Evolutionary conservation across 2,888 invertebrate species (phyloP), one percentile per base, ranked within the genome.

Genomic region (Himalopsyche kuldschensis): DNA sequence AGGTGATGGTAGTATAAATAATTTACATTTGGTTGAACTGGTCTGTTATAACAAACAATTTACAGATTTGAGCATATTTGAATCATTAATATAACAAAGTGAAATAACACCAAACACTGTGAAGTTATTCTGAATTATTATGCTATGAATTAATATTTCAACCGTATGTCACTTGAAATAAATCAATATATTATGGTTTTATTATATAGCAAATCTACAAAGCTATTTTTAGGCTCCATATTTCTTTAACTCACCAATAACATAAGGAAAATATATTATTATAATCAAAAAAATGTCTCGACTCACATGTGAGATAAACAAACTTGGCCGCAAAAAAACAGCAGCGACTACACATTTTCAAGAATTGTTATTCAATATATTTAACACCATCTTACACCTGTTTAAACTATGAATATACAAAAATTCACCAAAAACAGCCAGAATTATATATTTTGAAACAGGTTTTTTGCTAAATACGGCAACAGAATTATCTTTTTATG

Each of bases 281-380:
- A 55, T 20, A n/a, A 4, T 24, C 24, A 11, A 69, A 27, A 24
- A 69, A 69, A 69, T 69, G 2, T 10, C 27, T 17, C n/a, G 41
- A 91, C 91, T 92, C 87, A 92, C 92, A 92, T 86, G 91, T 91
- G 89, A 92, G 89, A 87, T 92, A 92, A 32, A 91, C 88, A 20
- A 90, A 90, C 80, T 90, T 88, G 87, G 91, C 91, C n/a, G 90
- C 86, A 85, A 91, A 85, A 87, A 91, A 91, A 86, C 90, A 90
- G 6, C 90, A 88, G 4, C 91, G 89, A 84, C 91, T 91, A 1
- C 88, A 88, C 10, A 91, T 69, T 69, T 69, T 69, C 30, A 15
- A 8, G 27, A 31, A 55, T 32, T 24, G 30, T 69, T 27, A 69
- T 69, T 69, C 27, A 69, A 69, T 27, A 4, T 55, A 55, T 69